These are phyloP conservation scores for Takifugu flavidus DNA, from an alignment of 2,113 vertebrate genomes.

Conservation along the genomic window DNA sequence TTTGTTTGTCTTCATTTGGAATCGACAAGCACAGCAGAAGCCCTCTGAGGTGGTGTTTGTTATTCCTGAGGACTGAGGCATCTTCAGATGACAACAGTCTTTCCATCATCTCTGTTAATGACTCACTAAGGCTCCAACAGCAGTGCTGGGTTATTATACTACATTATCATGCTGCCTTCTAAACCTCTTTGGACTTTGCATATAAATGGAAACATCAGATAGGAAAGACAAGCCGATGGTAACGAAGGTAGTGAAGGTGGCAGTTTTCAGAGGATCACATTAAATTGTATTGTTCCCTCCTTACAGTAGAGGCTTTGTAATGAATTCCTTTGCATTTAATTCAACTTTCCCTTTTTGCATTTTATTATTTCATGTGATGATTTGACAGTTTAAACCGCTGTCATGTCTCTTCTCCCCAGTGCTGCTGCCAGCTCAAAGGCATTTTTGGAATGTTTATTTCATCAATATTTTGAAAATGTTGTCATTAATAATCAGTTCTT, in stretches of 20 bases:
- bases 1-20: conserved; percentile 40
- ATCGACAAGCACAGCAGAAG: conserved; percentile 9
- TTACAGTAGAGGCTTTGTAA: neutral
- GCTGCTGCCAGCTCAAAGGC: too few relatives aligned
- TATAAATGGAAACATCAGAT: too few relatives aligned
- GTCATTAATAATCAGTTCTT: too few relatives aligned
- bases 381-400: too few relatives aligned
- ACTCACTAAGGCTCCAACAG: neutral
- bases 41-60: conserved; percentile 22
- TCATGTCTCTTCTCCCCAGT: too few relatives aligned
- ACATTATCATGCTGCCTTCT: too few relatives aligned
- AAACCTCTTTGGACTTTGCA: too few relatives aligned
- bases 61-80: conserved; percentile 13
- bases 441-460: neutral
- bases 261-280: neutral
- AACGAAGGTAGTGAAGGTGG: too few relatives aligned
- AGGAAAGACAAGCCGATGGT: too few relatives aligned
- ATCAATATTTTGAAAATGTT: too few relatives aligned
- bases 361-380: too few relatives aligned
- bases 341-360: neutral
- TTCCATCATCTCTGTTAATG: conserved; percentile 4
- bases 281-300: neutral
- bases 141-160: too few relatives aligned
- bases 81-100: conserved; percentile 23
- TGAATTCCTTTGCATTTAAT: neutral